Percentiles rank a stretch among this genome's conserved stretches.
Evolutionary conservation across 2,113 vertebrate genomes (phyloP).

Genomic region (Phyllostomus hastatus): DNA sequence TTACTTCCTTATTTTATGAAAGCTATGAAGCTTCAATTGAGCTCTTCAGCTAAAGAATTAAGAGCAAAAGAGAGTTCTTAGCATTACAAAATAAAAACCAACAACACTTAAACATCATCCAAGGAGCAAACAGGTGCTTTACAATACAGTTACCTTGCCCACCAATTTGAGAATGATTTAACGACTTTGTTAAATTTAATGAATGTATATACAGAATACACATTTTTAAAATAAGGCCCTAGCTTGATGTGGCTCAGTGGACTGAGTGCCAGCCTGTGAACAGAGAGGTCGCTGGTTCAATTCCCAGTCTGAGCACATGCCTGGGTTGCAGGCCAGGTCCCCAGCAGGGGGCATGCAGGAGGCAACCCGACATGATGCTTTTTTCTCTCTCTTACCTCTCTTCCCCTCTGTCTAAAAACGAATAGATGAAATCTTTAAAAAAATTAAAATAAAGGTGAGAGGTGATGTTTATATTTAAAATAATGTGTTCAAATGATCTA

Average conservation of each 20-base stretch:
- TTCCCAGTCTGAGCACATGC: too few species aligned
- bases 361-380: too few species aligned
- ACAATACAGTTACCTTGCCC: background rate
- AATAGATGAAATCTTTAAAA: too few species aligned
- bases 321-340: too few species aligned
- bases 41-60: background rate
- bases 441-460: too few species aligned
- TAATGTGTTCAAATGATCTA: background rate
- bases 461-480: background rate
- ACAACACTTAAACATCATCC: background rate
- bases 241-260: too few species aligned
- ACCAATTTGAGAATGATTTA: background rate
- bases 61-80: background rate
- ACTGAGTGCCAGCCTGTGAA: too few species aligned
- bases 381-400: too few species aligned
- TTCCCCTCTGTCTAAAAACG: too few species aligned
- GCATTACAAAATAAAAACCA: background rate
- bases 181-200: background rate
- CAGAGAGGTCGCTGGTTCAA: too few species aligned
- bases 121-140: background rate
- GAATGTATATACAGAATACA: background rate
- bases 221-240: background rate
- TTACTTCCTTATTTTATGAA: background rate
- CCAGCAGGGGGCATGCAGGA: too few species aligned
- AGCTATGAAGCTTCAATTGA: background rate